phyloP scores from a whole-genome alignment of 2,888 invertebrate species.

The Strigamia maritima region DNA sequence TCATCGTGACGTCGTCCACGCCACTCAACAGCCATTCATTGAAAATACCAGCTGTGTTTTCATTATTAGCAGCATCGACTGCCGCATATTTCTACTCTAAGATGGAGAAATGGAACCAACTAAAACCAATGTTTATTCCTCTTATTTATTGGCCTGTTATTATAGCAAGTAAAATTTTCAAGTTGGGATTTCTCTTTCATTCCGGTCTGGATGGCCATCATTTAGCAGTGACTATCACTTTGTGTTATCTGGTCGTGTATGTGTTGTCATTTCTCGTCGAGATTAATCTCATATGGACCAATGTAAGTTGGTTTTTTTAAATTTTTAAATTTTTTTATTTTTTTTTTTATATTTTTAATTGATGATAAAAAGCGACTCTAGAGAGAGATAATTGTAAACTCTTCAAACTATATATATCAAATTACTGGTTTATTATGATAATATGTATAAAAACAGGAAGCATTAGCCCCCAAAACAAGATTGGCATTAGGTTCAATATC shows the following conservation, averaged over 20 bases:
- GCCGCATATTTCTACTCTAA: background rate
- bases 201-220: background rate
- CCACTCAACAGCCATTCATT: too few relatives aligned
- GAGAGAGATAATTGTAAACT: background rate
- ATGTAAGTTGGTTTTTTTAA: background rate
- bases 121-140: background rate
- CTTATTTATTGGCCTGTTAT: conserved; percentile 20
- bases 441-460: conserved; percentile 6
- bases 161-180: background rate
- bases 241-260: background rate
- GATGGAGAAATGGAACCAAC: background rate
- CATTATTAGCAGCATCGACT: background rate
- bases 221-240: background rate
- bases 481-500: background rate
- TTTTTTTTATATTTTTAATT: background rate
- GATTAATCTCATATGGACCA: conserved; percentile 16
- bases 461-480: background rate
- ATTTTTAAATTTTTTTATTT: background rate
- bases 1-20: background rate
- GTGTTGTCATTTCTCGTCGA: background rate
- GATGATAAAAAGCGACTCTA: too few relatives aligned
- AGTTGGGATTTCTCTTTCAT: background rate
- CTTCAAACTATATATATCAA: background rate
- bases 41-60: background rate
- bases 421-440: background rate